A percentile compares a stretch with the other conserved stretches of the same genome.
Conservation (phyloP, 2,113 vertebrate species). For the Takifugu flavidus region DNA sequence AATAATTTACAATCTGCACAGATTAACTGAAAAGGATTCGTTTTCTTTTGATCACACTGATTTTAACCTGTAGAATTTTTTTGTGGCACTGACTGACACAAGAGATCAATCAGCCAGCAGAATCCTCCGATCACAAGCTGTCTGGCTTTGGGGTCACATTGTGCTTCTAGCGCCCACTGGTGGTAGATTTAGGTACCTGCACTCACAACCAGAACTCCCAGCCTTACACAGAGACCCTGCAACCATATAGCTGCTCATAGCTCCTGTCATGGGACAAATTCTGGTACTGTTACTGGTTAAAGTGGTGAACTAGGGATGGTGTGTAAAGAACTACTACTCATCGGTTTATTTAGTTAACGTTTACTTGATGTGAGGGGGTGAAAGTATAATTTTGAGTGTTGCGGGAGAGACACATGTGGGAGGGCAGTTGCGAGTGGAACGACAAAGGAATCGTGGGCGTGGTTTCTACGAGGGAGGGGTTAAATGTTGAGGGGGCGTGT, state of each 20-base stretch:
- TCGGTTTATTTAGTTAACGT: not conserved
- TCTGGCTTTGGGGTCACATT: not conserved
- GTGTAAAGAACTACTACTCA: not conserved
- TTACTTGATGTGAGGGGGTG: conserved; percentile 3
- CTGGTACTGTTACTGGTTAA: not conserved
- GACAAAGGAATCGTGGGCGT: conserved; percentile 1
- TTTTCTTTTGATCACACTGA: too few relatives aligned
- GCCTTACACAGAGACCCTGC: conserved; percentile 58
- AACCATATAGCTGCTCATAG: not conserved
- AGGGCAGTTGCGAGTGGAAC: conserved; percentile 19
- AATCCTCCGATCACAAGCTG: not conserved
- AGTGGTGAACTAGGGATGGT: not conserved
- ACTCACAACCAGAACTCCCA: conserved; percentile 61
- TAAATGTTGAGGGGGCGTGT: conserved; percentile 17
- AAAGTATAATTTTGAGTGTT: conserved; percentile 23
- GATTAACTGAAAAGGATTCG: too few relatives aligned
- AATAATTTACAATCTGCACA: too few relatives aligned
- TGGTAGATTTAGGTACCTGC: conserved; percentile 13
- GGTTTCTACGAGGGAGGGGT: conserved; percentile 19
- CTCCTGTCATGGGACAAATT: too few relatives aligned
- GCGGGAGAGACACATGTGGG: conserved; percentile 12
- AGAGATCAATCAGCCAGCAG: not conserved
- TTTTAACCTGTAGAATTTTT: too few relatives aligned
- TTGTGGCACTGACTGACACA: not conserved
- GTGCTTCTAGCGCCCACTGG: conserved; percentile 37